phyloP scores from a whole-genome alignment of 2,797 vertebrate genomes.

The Uromys caudimaculatus region DNA sequence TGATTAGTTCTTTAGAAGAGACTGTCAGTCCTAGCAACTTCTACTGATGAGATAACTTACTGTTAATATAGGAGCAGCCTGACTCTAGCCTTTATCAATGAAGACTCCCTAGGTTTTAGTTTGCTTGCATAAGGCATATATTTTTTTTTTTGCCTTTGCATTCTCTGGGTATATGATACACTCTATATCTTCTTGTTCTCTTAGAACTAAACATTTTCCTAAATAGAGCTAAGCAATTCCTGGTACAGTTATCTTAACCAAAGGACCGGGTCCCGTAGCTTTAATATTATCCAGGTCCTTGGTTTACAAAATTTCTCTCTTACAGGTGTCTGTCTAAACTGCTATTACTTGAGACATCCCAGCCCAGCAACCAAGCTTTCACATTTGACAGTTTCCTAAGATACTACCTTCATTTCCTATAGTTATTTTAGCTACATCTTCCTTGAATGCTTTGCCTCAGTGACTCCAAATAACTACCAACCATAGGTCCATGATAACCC shows the following conservation, averaged over 20 bases:
- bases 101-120: neutral
- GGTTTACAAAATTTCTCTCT: neutral
- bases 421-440: neutral
- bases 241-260: neutral
- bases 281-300: neutral
- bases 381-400: neutral
- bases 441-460: neutral
- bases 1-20: neutral
- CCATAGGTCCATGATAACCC: neutral
- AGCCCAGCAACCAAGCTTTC: neutral
- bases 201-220: neutral
- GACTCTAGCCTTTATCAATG: neutral
- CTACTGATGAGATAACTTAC: neutral
- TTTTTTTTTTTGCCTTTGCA: neutral
- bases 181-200: neutral
- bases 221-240: neutral
- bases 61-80: neutral
- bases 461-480: neutral
- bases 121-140: neutral
- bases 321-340: neutral
- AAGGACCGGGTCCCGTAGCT: neutral
- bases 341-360: neutral
- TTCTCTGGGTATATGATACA: neutral
- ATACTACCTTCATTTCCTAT: neutral
- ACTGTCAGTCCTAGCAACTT: neutral